phyloP scores from a whole-genome alignment of 2,888 invertebrate genomes.

The Hymenopus coronatus region DNA sequence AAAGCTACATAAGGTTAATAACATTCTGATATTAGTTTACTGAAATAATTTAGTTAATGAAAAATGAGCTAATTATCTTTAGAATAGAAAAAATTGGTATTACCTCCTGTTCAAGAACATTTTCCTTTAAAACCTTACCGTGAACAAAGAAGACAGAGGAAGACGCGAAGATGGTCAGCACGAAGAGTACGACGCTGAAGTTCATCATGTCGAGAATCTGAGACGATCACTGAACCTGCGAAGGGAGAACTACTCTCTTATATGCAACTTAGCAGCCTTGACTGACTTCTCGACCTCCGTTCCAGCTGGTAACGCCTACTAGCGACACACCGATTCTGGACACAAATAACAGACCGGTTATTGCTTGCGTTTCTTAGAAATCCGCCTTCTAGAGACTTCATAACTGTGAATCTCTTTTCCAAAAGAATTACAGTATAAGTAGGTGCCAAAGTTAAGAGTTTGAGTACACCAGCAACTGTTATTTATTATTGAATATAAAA shows the following conservation, averaged over 20 bases:
- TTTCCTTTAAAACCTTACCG: background rate
- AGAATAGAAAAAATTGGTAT: too few species aligned
- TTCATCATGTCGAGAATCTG: background rate
- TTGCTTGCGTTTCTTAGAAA: background rate
- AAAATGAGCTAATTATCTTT: too few species aligned
- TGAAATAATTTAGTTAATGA: too few species aligned
- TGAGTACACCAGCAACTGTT: too few species aligned
- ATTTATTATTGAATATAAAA: too few species aligned
- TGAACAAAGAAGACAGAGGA: background rate
- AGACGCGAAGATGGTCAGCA: background rate
- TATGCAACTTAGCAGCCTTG: background rate
- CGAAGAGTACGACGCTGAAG: background rate
- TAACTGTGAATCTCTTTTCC: background rate
- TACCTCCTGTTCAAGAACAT: too few species aligned
- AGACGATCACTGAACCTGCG: background rate
- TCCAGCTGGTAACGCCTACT: background rate
- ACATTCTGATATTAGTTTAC: too few species aligned
- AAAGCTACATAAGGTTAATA: too few species aligned
- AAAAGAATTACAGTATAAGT: background rate
- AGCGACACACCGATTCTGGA: background rate
- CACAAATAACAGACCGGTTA: background rate
- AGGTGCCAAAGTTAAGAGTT: too few species aligned
- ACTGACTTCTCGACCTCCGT: background rate
- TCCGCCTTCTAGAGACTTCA: background rate
- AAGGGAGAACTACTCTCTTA: background rate